Evolutionary conservation across 2,888 invertebrate genomes (phyloP).

Genomic region (Branchipolynoe longqiensis): DNA sequence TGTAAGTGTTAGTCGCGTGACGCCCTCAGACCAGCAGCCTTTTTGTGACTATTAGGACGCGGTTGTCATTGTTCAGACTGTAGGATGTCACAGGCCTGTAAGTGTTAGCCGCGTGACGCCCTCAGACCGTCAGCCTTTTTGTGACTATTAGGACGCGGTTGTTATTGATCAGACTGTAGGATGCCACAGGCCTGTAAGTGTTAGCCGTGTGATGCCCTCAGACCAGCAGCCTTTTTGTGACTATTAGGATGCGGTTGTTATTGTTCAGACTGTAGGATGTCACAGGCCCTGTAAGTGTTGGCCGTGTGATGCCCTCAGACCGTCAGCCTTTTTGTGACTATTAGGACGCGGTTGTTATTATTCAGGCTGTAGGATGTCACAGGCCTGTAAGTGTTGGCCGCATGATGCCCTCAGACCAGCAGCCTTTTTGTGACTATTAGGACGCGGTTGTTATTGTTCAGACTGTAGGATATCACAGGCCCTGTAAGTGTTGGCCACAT

Average conservation of each 20-base stretch:
- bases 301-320: no score
- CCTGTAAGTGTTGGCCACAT: constrained; percentile 3
- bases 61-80: background rate
- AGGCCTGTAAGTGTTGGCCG: background rate
- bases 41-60: no score
- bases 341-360: no score
- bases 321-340: no score
- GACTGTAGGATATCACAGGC: constrained; percentile 7
- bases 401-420: constrained; percentile 5
- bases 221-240: background rate
- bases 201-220: background rate
- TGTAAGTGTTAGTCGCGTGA: background rate
- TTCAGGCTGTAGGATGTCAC: constrained; percentile 19
- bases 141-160: no score
- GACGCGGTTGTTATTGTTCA: no score
- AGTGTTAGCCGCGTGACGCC: no score
- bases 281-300: background rate
- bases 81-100: background rate
- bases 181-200: background rate
- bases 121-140: no score
- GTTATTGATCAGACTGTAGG: background rate
- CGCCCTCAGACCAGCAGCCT: background rate
- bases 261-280: background rate
- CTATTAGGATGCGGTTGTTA: no score
- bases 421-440: no score